A percentile compares a stretch with the other conserved stretches of the same genome.
phyloP scores from a whole-genome alignment of 2,113 vertebrate species.

The Orthochromis malagaraziensis region DNA sequence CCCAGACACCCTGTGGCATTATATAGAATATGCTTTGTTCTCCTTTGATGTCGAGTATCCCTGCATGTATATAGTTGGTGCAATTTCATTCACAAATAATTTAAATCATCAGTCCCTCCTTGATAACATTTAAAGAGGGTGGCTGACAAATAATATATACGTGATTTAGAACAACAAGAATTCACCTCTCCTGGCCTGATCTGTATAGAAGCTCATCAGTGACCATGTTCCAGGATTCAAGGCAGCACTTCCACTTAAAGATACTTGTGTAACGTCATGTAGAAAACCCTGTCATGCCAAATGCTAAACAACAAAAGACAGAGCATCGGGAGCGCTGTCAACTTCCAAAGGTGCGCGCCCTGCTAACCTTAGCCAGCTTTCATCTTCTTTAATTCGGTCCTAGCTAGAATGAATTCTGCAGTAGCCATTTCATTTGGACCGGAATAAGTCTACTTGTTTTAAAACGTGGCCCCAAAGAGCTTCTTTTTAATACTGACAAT shows the following conservation, averaged over 20 bases:
- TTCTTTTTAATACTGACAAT: neutral
- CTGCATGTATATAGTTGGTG: neutral
- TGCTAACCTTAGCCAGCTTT: conserved; percentile 19
- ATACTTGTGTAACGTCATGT: neutral
- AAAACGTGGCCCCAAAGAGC: neutral
- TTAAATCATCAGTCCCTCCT: neutral
- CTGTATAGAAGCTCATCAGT: neutral
- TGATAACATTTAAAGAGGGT: neutral
- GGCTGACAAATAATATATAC: neutral
- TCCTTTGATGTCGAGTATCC: neutral
- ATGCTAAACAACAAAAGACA: neutral
- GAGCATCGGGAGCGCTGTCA: neutral
- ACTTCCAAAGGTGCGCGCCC: neutral
- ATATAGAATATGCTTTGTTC: neutral
- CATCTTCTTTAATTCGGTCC: neutral
- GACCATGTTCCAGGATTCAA: neutral
- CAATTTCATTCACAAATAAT: neutral
- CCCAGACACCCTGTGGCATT: neutral
- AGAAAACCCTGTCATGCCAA: neutral
- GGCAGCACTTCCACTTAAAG: neutral
- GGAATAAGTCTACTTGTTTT: neutral
- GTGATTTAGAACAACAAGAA: neutral
- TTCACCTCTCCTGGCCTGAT: neutral
- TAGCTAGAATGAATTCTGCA: neutral
- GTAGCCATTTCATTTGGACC: neutral